Evolutionary conservation across 2,113 vertebrate genomes (phyloP).

Genomic region (Brachypteracias leptosomus): DNA sequence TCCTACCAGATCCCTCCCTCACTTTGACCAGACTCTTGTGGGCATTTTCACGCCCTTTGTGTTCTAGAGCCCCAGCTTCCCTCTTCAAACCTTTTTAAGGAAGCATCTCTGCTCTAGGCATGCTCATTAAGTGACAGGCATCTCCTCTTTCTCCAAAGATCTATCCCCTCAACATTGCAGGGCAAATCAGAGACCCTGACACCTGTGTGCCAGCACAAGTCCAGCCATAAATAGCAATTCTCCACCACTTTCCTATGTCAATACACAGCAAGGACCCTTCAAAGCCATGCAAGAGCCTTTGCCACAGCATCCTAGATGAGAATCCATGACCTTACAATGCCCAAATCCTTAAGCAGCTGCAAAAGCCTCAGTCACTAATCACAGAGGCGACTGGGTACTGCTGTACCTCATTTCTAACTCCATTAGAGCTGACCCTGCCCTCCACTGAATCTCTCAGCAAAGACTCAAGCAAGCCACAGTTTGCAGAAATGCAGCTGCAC

Average conservation of each 20-base stretch:
- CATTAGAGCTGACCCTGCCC: not conserved
- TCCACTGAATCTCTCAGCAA: rapidly evolving
- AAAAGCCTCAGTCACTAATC: conserved; percentile 1
- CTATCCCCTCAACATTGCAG: not conserved
- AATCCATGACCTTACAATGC: not conserved
- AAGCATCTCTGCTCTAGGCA: not conserved
- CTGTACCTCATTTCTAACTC: not conserved
- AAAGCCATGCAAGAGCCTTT: not conserved
- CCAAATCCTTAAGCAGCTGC: not conserved
- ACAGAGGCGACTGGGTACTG: not conserved
- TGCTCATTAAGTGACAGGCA: not conserved
- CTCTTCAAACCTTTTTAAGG: not conserved
- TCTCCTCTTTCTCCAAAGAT: not conserved
- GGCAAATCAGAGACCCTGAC: not conserved
- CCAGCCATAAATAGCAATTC: not conserved
- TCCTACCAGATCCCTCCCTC: not conserved
- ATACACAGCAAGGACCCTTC: not conserved
- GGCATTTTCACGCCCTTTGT: not conserved
- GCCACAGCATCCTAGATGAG: not conserved
- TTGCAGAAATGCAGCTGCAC: not conserved
- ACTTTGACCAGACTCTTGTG: not conserved
- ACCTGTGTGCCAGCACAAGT: not conserved
- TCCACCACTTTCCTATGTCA: not conserved
- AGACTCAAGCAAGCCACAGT: not conserved
- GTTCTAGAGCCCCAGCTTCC: not conserved